Evolutionary conservation across 2,113 vertebrate genomes (phyloP), one percentile per base, ranked within the genome.

Genomic region (Upupa epops): DNA sequence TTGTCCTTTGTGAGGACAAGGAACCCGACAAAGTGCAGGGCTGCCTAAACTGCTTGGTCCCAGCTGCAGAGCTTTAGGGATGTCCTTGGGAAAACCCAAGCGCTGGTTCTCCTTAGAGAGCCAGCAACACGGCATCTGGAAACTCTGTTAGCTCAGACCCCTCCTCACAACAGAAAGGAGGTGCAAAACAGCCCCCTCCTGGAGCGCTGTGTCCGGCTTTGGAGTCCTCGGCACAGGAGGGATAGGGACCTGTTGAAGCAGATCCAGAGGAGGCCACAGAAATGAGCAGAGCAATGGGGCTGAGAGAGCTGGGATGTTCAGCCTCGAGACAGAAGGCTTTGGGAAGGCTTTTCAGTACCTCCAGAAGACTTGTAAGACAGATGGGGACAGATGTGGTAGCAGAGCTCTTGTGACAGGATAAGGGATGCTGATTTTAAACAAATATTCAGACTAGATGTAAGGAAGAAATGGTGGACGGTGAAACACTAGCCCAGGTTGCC

Each of bases 11-110:
- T 36, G 9, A 59, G 32, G 18, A 42, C 40, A 42, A 66, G 34
- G 25, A 58, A 5, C 17, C 46, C 5, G 52, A 48, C 9, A 60
- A 59, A 9, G 17, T 8, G 17, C 8, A 6, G 36, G 11, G 2
- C 0, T 0, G 18, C 1, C 2, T 2, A 3, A 32, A 12, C 36
- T 1, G 18, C 2, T 52, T 2, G 1, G 40, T 54, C 24, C 22
- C 66, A 14, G 22, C 13, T 4, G 17, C 6, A 1, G 26, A n/a
- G 34, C n/a, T 73, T 58, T 16, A 6, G 60, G 0, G 4, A 15
- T 66, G 32, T 34, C 48, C 21, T 51, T 60, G 3, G 51, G 58
- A 20, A 66, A 92, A 40, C 10, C 19, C 24, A 20, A 12, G 31
- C 0, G 2, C 2, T 3, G 36, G 8, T 48, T 29, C 28, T 21